phyloP scores from a whole-genome alignment of 2,113 vertebrate genomes.

The Pogona vitticeps region DNA sequence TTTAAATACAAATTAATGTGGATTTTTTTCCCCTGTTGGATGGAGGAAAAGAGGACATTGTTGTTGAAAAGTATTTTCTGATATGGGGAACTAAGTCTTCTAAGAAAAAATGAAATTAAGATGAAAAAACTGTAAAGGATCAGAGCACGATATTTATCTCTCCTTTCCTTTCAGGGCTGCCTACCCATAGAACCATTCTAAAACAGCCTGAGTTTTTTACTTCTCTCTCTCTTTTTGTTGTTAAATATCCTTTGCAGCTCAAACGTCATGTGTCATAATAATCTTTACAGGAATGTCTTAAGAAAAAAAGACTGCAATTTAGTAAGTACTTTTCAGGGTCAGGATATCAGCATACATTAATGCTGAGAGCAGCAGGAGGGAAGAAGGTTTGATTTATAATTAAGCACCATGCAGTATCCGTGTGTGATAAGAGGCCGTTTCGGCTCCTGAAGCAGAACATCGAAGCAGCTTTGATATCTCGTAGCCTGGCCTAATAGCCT shows the following conservation, averaged over 20 bases:
- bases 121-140: neutral
- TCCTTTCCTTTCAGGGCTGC: neutral
- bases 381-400: neutral
- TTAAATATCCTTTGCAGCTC: neutral
- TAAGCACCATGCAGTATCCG: constrained; percentile 12
- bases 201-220: neutral
- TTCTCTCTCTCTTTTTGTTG: neutral
- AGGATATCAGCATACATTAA: neutral
- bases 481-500: neutral
- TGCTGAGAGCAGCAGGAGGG: constrained; percentile 11
- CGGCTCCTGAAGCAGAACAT: constrained; percentile 12
- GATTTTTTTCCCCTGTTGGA: neutral
- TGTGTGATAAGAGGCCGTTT: neutral
- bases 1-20: neutral
- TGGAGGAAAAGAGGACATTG: neutral
- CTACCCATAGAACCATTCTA: no score
- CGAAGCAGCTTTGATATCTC: constrained; percentile 25
- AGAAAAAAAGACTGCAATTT: neutral
- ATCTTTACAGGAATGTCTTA: neutral
- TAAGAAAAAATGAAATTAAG: neutral
- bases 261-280: neutral
- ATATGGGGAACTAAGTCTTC: no score
- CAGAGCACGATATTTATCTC: no score
- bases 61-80: neutral
- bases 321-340: neutral